Evolutionary conservation across 2,888 invertebrate species (phyloP).

Genomic region (Pollenia angustigena): DNA sequence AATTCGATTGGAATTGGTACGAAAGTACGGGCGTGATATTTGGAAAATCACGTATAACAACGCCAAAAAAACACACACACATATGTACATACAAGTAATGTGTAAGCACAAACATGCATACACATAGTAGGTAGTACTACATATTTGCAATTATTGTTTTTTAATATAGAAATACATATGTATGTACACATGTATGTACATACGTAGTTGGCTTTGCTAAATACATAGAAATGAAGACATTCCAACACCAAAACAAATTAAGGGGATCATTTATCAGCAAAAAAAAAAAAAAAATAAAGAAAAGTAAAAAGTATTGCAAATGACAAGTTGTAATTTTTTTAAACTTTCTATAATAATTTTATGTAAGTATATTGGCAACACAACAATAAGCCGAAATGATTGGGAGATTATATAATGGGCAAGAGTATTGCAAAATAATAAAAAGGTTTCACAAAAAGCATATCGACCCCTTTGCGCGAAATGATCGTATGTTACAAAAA

Average conservation of each 20-base stretch:
- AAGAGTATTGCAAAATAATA: too few relatives aligned
- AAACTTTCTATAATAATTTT: constrained; percentile 53
- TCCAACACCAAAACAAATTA: constrained; percentile 11
- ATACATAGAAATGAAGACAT: constrained; percentile 24
- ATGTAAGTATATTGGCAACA: constrained; percentile 25
- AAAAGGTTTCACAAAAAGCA: too few relatives aligned
- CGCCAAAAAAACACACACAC: constrained; percentile 69
- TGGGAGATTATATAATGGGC: too few relatives aligned
- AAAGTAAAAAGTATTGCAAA: constrained; percentile 22
- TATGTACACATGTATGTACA: neutral
- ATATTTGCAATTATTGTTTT: neutral
- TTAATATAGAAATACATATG: neutral
- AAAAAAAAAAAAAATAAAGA: neutral
- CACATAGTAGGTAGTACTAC: too few relatives aligned
- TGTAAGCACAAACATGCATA: neutral
- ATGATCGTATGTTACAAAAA: too few relatives aligned
- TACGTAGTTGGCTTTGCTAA: neutral
- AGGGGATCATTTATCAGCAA: constrained; percentile 14
- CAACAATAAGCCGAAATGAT: neutral
- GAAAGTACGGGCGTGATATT: constrained; percentile 79
- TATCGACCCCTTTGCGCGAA: too few relatives aligned
- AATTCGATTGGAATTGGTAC: constrained; percentile 15
- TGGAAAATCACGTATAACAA: constrained; percentile 80
- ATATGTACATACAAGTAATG: neutral
- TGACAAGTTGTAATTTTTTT: constrained; percentile 23